Conservation (phyloP, 1,140 invertebrate species). For the Drosophila eugracilis region DNA sequence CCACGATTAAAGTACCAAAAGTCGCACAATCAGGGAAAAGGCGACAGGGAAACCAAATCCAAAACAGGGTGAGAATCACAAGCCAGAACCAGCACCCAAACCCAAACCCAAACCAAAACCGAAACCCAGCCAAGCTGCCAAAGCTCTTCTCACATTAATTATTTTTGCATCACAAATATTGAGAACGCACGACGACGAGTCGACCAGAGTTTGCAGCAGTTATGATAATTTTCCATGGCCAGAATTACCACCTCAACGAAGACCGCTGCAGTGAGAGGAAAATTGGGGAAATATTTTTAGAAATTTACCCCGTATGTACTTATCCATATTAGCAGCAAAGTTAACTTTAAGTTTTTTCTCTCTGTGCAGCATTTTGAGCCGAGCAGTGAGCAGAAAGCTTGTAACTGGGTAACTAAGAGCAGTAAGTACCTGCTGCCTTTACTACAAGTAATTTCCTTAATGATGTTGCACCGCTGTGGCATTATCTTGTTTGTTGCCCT, state of each 20-base stretch:
- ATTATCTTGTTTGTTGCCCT: constrained; percentile 74
- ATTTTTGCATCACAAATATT: constrained; percentile 77
- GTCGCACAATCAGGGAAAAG: constrained; percentile 16
- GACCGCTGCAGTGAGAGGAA: background rate
- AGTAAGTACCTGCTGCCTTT: constrained; percentile 67
- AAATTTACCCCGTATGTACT: background rate
- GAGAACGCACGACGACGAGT: constrained; percentile 36
- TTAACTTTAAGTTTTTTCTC: background rate
- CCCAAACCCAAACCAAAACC: constrained; percentile 13
- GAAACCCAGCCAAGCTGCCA: constrained; percentile 24
- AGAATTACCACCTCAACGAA: constrained; percentile 3
- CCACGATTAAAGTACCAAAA: constrained; percentile 44
- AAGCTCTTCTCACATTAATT: constrained; percentile 77
- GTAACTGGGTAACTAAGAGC: constrained; percentile 35
- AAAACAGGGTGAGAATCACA: constrained; percentile 31
- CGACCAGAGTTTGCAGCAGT: constrained; percentile 40
- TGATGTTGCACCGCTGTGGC: constrained; percentile 79
- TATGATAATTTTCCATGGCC: constrained; percentile 69
- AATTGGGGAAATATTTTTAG: too few relatives aligned
- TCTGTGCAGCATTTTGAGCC: constrained; percentile 5
- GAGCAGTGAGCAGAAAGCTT: constrained; percentile 11
- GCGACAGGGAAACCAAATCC: background rate
- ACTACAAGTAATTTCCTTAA: constrained; percentile 82
- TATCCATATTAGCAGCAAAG: too few relatives aligned
- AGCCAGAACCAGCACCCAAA: constrained; percentile 19